Evolutionary conservation across 92 coral and sea anemone species (phyloP).

Genomic region (Nematostella vectensis): DNA sequence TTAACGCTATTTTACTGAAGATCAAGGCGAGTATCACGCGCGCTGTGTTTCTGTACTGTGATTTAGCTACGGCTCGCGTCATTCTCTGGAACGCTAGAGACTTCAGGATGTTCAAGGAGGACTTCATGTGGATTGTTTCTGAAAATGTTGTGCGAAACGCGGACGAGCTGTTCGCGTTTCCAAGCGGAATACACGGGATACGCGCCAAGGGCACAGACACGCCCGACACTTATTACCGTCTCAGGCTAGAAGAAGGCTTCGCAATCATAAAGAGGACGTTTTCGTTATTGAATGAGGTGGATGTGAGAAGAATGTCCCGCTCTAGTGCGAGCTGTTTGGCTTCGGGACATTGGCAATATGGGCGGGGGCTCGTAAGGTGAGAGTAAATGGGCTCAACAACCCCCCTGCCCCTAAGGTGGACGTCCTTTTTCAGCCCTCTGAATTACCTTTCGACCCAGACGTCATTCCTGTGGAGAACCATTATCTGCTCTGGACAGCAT

Average conservation of each 20-base stretch:
- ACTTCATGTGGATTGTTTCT: constrained; percentile 64
- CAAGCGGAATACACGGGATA: constrained; percentile 60
- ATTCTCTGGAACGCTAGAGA: constrained; percentile 71
- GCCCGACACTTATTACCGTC: constrained; percentile 20
- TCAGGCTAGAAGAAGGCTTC: constrained; percentile 29
- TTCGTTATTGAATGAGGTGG: constrained; percentile 14
- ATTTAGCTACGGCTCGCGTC: constrained; percentile 30
- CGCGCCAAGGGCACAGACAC: constrained; percentile 14
- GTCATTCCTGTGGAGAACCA: no score
- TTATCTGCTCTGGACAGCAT: no score
- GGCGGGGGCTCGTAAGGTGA: constrained; percentile 16
- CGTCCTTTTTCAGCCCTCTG: no score
- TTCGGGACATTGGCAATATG: constrained; percentile 10
- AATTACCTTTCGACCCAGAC: no score
- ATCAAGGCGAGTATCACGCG: constrained; percentile 52
- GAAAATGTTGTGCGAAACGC: constrained; percentile 35
- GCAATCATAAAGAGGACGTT: constrained; percentile 32
- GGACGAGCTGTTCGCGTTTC: constrained; percentile 29
- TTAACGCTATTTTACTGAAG: constrained; percentile 21
- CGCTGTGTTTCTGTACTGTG: constrained; percentile 50
- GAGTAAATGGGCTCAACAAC: no score
- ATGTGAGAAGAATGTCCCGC: constrained; percentile 13
- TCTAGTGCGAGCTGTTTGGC: constrained; percentile 30
- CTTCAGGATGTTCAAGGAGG: constrained; percentile 45
- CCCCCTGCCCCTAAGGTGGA: no score